Base-by-base conservation (phyloP, 2,797 vertebrate genomes). In the Atherinosoma microstoma region DNA sequence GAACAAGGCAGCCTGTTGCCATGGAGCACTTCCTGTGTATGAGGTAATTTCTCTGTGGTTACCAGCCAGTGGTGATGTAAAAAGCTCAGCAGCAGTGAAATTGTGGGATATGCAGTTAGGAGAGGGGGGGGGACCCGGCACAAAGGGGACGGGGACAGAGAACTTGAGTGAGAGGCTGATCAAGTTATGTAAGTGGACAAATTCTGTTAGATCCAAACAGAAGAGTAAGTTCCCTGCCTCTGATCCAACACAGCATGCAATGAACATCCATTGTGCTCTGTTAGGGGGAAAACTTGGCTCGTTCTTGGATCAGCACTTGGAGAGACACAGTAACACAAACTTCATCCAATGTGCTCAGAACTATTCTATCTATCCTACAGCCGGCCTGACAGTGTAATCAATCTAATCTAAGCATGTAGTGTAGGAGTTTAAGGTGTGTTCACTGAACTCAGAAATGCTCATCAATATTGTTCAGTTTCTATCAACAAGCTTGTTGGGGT, bases 11-110 rank as follows among this genome's bases (percentile, higher is more conserved):
- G 84, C 67, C 59, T 49, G 42, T 64, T 84, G 69, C 84, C 67
- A 70, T 71, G 66, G 81, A 56, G 60, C 81, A 76, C 74, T 88
- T 87, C 81, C 80, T 83, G 73, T 75, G 62, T 22, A 64, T 82
- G 73, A 68, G 85, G 65, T 78, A 76, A 67, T 84, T 87, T 88
- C 87, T 85, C 86, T 65, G 36, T 83, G 86, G 88, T 91, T 80
- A 87, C 86, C 75, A 66, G 84, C 71, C 80, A 84, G 77, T 68
- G 20, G 73, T 85, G 84, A 87, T 88, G 75, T 86, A 88, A 89
- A 87, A 70, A 78, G 79, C 82, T 88, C 78, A 87, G 81, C 76
- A 80, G 80, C 83, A 76, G 79, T 64, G 74, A 84, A 80, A 91
- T 86, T 85, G 75, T 81, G 82, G 86, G 85, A 78, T 84, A 75